Base-by-base conservation (phyloP, 2,113 vertebrate species). In the Perccottus glenii region DNA sequence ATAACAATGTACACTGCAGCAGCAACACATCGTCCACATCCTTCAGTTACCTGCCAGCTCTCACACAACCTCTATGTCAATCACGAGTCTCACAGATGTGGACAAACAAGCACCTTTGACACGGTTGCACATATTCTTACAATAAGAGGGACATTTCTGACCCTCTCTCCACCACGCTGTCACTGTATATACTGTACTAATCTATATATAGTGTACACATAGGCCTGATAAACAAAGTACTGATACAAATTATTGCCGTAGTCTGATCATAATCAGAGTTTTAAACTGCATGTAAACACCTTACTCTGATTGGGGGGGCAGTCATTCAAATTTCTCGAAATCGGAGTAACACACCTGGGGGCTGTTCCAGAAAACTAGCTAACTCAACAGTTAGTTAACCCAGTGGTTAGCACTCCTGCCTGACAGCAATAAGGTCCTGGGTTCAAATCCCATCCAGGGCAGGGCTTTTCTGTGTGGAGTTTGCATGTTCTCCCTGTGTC, bases 31-130 rank as follows among this genome's bases (percentile, higher is more conserved):
- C 64, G 64, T 80, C 68, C 76, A 68, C 77, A 66, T 60, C 59
- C 64, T 50, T 53, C 74, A 84, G 87, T 91, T 88, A 89, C 77
- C 43, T 71, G 64, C 66, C 63, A 66, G 58, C 64, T 38, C 44
- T 70, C 81, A 60, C 59, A 6, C 68, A 60, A 52, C 78, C 53
- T 74, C 60, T 36, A 33, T 64, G 84, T 88, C 84, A 88, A 58
- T 78, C 78, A 78, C 53, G 44, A 62, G 46, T 11, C 49, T 65
- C 55, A 42, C 15, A 70, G 47, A n/a, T 49, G 74, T 42, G 15
- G 57, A 53, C 35, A 81, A 77, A 51, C 74, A 15, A 62, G 19
- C 59, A 67, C 71, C 63, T 73, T 27, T 83, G 64, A 75, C 80
- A 75, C 57, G 33, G 9, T 67, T 40, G 40, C 15, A 59, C 51